These are phyloP conservation scores for Lasioglossum vierecki DNA, from an alignment of 2,888 invertebrate species.

Conservation along the genomic window DNA sequence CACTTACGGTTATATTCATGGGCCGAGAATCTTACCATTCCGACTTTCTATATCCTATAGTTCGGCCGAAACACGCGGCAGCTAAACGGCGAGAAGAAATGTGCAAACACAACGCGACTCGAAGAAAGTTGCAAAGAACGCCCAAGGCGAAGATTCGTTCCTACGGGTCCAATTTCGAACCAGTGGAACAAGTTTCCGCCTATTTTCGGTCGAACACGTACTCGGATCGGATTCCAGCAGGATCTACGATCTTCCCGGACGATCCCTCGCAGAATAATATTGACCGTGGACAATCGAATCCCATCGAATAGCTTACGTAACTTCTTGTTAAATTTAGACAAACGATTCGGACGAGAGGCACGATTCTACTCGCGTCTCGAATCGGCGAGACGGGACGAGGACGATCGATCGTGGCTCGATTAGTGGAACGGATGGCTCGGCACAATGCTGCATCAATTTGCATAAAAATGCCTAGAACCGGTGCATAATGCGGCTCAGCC, in stretches of 20 bases:
- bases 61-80: not conserved
- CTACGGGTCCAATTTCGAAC: not conserved
- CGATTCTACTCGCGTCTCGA: slow-evolving; percentile 13
- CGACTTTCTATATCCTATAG: not conserved
- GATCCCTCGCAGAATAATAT: not conserved
- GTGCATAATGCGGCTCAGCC: slow-evolving; percentile 63
- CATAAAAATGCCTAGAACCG: slow-evolving; percentile 77
- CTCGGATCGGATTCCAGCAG: not conserved
- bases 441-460: slow-evolving; percentile 75
- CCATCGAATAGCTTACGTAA: not conserved
- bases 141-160: not conserved
- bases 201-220: not conserved
- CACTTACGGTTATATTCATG: no score
- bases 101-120: not conserved
- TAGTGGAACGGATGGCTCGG: slow-evolving; percentile 65
- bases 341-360: not conserved
- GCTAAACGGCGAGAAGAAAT: not conserved
- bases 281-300: not conserved
- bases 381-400: slow-evolving; percentile 17
- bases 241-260: not conserved
- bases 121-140: not conserved
- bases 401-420: slow-evolving; percentile 47
- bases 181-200: not conserved
- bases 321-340: slow-evolving; percentile 36
- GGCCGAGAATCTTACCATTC: not conserved